Evolutionary conservation across 2,888 invertebrate species (phyloP).

Genomic region (Caenorhabditis parvicauda): DNA sequence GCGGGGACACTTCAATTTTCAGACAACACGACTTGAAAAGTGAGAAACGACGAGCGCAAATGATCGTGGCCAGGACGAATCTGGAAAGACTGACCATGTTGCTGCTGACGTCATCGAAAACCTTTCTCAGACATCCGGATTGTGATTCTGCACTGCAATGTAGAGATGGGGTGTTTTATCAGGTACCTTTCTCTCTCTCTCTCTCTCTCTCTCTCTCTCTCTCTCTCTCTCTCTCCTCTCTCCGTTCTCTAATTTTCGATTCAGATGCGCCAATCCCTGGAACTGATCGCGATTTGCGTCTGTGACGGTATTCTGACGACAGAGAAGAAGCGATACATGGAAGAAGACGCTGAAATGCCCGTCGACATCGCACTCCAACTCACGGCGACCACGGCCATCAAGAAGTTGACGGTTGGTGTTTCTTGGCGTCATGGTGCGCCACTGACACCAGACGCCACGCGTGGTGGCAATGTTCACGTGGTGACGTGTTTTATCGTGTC

Average conservation of each 20-base stretch:
- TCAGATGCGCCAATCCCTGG: constrained; percentile 87
- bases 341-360: constrained; percentile 52
- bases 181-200: too few relatives aligned
- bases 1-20: not conserved
- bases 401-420: constrained; percentile 73
- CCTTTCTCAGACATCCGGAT: constrained; percentile 89
- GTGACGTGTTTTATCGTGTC: too few relatives aligned
- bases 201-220: not conserved
- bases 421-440: too few relatives aligned
- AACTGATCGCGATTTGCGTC: constrained; percentile 92
- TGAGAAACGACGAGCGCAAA: constrained; percentile 89
- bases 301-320: constrained; percentile 81
- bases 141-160: constrained; percentile 88
- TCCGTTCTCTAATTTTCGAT: too few relatives aligned
- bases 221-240: too few relatives aligned
- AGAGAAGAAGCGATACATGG: constrained; percentile 52
- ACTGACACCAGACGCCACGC: too few relatives aligned
- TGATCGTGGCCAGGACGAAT: constrained; percentile 90
- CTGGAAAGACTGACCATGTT: constrained; percentile 77
- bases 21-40: constrained; percentile 73
- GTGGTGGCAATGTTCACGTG: too few relatives aligned
- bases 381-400: constrained; percentile 77
- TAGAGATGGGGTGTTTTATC: constrained; percentile 91
- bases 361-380: constrained; percentile 65
- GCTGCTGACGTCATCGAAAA: constrained; percentile 93